Base-by-base conservation (phyloP, 2,888 invertebrate species). In the Andrena camellia region DNA sequence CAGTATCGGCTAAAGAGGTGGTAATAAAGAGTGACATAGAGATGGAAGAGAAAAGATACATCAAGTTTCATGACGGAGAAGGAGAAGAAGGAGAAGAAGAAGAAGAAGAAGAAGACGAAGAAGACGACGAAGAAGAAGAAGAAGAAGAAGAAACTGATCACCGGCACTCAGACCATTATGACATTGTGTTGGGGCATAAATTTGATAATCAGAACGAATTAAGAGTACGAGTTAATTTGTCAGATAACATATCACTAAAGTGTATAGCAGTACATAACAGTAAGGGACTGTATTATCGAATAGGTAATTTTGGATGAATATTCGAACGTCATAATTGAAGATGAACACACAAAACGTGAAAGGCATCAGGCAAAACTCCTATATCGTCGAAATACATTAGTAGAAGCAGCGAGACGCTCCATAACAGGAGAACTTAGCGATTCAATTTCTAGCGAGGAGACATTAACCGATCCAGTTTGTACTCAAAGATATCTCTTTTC, bases 271-370 rank as follows among this genome's bases (percentile, higher is more conserved):
- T 71, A 1, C 35, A 1, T 20, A 42, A 35, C 10, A 59, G 64
- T 17, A 35, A 62, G 35, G 62, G 35, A 31, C 26, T 62, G 3
- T 26, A 10, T 5, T 0, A 10, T 4, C 48, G 54, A 20, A 48
- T 29, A 92, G 92, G 87, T 92, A 7, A 88, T 92, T 72, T 42
- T 92, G 67, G 92, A 92, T 66, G 92, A 92, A 75, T 63, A 90
- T 50, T 86, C 88, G 31, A 90, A 90, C 69, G 70, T 92, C 23
- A 83, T 91, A 48, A n/a, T 90, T 42, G 88, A 91, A 20, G 88
- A 91, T 64, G 77, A 88, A 63, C 76, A 87, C 31, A 64, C 82
- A n/a, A 92, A 85, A 72, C 87, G 78, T 17, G 86, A 85, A 75
- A 69, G 86, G n/a, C 87, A 83, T 62, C 88, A 74, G 29, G 87